Conservation (phyloP, 2,888 invertebrate genomes). For the Hirtodrosophila trivittata region DNA sequence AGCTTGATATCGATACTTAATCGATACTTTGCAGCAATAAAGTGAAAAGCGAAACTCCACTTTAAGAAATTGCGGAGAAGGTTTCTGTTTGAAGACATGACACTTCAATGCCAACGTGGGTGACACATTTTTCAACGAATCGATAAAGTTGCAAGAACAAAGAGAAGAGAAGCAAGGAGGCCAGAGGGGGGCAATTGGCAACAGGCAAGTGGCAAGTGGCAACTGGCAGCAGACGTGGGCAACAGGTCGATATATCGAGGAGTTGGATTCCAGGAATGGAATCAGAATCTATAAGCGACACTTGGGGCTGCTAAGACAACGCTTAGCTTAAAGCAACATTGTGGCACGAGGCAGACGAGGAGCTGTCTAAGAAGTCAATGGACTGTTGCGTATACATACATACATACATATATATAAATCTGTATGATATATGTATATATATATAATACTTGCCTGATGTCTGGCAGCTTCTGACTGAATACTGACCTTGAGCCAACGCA, state of each 20-base stretch:
- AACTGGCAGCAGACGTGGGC: neutral
- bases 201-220: neutral
- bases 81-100: slow-evolving; percentile 16
- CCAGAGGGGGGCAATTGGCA: neutral
- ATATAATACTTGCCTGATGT: neutral
- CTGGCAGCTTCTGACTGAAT: neutral
- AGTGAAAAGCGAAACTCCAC: no score
- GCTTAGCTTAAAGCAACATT: neutral
- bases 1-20: no score
- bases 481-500: neutral
- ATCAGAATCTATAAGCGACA: no score
- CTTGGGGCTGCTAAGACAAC: neutral
- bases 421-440: no score
- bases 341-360: neutral
- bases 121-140: slow-evolving; percentile 47
- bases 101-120: slow-evolving; percentile 16
- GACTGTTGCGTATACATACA: no score
- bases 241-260: neutral
- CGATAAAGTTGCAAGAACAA: slow-evolving; percentile 24
- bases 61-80: neutral
- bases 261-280: no score
- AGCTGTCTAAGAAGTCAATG: neutral
- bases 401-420: no score
- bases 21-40: no score
- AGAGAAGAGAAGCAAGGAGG: neutral